Base-by-base conservation (phyloP, 2,797 vertebrate species). In the Anisognathus igniventris region DNA sequence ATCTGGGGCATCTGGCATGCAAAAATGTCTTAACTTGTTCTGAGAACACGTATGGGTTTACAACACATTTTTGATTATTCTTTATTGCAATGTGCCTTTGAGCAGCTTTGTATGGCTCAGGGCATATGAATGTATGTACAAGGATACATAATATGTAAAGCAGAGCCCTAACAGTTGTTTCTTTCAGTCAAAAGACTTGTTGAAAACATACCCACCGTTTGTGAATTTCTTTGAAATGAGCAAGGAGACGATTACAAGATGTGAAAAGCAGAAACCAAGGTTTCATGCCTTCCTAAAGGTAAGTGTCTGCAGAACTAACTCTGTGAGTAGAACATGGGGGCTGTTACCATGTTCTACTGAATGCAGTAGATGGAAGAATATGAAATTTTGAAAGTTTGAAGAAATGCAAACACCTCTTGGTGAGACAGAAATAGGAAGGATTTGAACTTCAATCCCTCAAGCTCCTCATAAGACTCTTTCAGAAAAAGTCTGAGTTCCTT, bases 161-260 rank as follows among this genome's bases (percentile, higher is more conserved):
- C 65, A 42, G 77, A 86, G 58, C 51, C 2, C 2, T 95, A 95
- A 93, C 75, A 80, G 37, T 80, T 86, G 33, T 76, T 93, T 96
- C 91, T 97, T 92, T 86, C 96, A 99, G 99, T 99, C 99, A 64
- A 98, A 98, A 96, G 99, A 99, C 95, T 98, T 99, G 97, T 97
- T 99, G 93, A 99, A 98, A 98, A 98, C 98, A 25, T 99, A 99
- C 56, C 99, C 99, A 37, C 99, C 99, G 0, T 99, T 99, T 97
- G 99, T 99, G 97, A 99, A 99, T 98, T 99, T 99, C 92, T 99
- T 99, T 93, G 99, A 99, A 98, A 99, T 99, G 99, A 99, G 99
- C 97, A 99, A 99, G 95, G 99, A 99, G 95, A 99, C 98, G 4
- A 99, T 99, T 96, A 98, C 99, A 87, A 98, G 98, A 67, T 99